Percentiles rank a stretch among this genome's conserved stretches.
Evolutionary conservation across 1,140 invertebrate species (phyloP).

Genomic region (silkworm (Bombyx mori)): ASM3026992v2 NC_085124.1:12430001-12430500

Average conservation of each 20-base stretch:
- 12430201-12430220: conserved; percentile 61
- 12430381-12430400: conserved; percentile 89
- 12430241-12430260: conserved; percentile 60
- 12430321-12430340: conserved; percentile 68
- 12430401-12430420: conserved; percentile 77
- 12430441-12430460: conserved; percentile 27
- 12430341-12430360: conserved; percentile 87
- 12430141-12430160: conserved; percentile 75
- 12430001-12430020: too few relatives aligned
- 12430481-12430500: neutral
- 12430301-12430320: conserved; percentile 44
- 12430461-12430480: conserved; percentile 7
- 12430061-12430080: too few relatives aligned
- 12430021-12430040: too few relatives aligned
- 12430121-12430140: conserved; percentile 73
- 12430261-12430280: conserved; percentile 66
- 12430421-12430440: conserved; percentile 28
- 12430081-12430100: conserved; percentile 61
- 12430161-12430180: conserved; percentile 50
- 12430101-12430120: conserved; percentile 79
- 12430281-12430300: conserved; percentile 36
- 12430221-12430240: conserved; percentile 28
- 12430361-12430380: conserved; percentile 92
- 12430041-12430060: too few relatives aligned
- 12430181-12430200: conserved; percentile 36